A percentile compares a stretch with the other conserved stretches of the same genome.
Evolutionary conservation across 2,888 invertebrate genomes (phyloP).

Genomic region (Eupithecia inturbata): DNA sequence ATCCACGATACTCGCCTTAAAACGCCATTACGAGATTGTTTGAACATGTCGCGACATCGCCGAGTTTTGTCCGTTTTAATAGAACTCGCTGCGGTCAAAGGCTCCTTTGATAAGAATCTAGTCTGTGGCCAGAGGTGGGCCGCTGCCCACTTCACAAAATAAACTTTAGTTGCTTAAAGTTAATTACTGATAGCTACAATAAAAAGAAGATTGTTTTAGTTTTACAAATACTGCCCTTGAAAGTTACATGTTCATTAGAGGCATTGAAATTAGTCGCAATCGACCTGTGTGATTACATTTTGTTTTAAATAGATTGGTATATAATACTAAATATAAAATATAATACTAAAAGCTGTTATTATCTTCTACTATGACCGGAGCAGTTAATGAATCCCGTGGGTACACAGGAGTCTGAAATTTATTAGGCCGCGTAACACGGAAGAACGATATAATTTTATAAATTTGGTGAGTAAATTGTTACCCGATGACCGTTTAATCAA

Average conservation of each 20-base stretch:
- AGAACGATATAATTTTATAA: too few species aligned
- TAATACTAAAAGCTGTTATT: background rate
- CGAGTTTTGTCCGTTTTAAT: background rate
- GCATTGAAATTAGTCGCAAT: background rate
- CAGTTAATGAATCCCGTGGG: background rate
- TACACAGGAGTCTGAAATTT: background rate
- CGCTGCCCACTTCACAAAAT: background rate
- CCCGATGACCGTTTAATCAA: too few species aligned
- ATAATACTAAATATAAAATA: too few species aligned
- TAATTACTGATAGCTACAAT: background rate
- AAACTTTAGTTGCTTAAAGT: background rate
- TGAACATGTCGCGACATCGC: background rate
- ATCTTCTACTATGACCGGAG: background rate
- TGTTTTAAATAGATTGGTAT: background rate
- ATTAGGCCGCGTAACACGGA: too few species aligned
- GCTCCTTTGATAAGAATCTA: background rate
- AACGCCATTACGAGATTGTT: constrained; percentile 11
- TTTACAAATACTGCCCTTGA: background rate
- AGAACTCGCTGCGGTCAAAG: background rate
- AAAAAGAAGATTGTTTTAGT: background rate
- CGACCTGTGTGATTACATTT: background rate
- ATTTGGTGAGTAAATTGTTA: too few species aligned
- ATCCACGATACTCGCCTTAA: background rate
- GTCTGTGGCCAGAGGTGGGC: background rate
- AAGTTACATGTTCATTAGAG: background rate